Base-by-base conservation (phyloP, 2,113 vertebrate species). In the Tetrax tetrax region DNA sequence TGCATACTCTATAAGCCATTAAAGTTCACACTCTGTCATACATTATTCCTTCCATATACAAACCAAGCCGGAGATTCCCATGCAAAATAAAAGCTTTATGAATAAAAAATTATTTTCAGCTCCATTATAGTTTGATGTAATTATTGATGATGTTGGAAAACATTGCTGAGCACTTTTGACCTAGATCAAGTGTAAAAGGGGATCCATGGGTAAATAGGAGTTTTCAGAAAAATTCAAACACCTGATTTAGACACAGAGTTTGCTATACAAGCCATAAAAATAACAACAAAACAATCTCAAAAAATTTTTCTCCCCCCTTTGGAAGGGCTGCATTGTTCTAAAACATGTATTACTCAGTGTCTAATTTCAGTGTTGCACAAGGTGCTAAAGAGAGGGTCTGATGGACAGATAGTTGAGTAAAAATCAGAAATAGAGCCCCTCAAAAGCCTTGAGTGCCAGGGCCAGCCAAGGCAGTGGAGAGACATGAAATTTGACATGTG, bases 131-230 rank as follows among this genome's bases (percentile, higher is more conserved):
- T 65, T 89, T 31, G 31, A 41, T 41, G 94, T 19, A 72, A 83
- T 91, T 82, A 95, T 80, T 95, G 88, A 92, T 43, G 16, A 72
- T 38, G 24, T 43, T 64, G 31, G 61, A 57, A 93, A 93, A 90
- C 28, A 56, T 23, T 50, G 51, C 33, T 93, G 41, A 50, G 37
- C 28, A 68, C 35, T 61, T 57, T 29, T 31, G 31, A 84, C 70
- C 91, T 65, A 14, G 41, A 68, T 75, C 54, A n/a, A 86, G 43
- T 66, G 21, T 56, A 83, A 86, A 72, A 84, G n/a, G 33, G 54
- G 37, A 66, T 54, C 51, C 29, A n/a, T 11, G 20, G 18, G 29
- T 66, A 78, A 63, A 45, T 43, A 82, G 14, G 41, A 43, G 16
- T 84, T 94, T 82, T 88, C 68, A 57, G 35, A 68, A 97, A 95